These are phyloP conservation scores for Peromyscus attwateri DNA, from an alignment of 2,797 vertebrate species.

Conservation along the genomic window DNA sequence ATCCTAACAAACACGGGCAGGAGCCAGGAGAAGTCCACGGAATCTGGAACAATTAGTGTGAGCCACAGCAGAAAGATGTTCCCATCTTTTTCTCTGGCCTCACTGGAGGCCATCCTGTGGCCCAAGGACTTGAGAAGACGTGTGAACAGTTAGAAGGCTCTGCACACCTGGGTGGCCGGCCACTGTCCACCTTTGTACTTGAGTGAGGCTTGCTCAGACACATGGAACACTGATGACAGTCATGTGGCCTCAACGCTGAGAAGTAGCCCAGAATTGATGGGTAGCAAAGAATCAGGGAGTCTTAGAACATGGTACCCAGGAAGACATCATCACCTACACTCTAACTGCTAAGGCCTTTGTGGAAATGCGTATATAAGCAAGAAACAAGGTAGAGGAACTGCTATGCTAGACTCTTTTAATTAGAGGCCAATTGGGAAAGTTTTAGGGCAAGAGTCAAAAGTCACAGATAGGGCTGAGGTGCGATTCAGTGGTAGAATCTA, in stretches of 20 bases:
- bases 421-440: constrained; percentile 10
- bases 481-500: background rate
- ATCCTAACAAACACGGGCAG: background rate
- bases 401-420: background rate
- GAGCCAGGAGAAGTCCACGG: background rate
- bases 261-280: constrained; percentile 43
- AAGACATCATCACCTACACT: background rate
- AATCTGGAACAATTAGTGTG: background rate
- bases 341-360: background rate
- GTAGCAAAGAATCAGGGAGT: constrained; percentile 55
- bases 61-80: background rate
- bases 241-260: constrained; percentile 71
- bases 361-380: background rate
- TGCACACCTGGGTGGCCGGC: constrained; percentile 76
- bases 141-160: constrained; percentile 38
- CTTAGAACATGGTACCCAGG: background rate
- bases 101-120: background rate
- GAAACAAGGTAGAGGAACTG: background rate
- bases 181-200: constrained; percentile 82
- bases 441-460: constrained; percentile 13
- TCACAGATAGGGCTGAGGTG: background rate
- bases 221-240: constrained; percentile 71
- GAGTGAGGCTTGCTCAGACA: constrained; percentile 67
- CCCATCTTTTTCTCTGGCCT: background rate
- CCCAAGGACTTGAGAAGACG: background rate